phyloP scores from a whole-genome alignment of 1,140 invertebrate genomes.

The Notospermus geniculatus region DNA sequence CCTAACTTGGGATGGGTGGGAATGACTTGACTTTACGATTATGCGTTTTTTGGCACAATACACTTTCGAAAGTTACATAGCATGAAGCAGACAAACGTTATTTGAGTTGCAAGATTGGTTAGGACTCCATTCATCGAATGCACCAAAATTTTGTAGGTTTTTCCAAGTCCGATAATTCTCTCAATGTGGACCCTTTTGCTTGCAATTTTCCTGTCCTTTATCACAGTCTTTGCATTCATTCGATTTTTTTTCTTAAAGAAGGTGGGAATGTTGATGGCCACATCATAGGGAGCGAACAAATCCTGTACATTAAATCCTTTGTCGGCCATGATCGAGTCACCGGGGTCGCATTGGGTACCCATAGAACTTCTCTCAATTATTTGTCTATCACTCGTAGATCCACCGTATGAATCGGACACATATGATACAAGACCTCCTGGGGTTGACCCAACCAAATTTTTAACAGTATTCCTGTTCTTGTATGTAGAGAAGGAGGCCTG shows the following conservation, averaged over 20 bases:
- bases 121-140: conserved; percentile 1
- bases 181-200: too few relatives aligned
- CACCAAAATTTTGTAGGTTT: conserved; percentile 14
- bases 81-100: conserved; percentile 17
- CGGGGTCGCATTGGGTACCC: not conserved
- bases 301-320: conserved; percentile 24
- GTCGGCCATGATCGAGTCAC: conserved; percentile 13
- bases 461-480: conserved; percentile 35
- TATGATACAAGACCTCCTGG: conserved; percentile 24
- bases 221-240: conserved; percentile 13
- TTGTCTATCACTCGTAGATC: conserved; percentile 22
- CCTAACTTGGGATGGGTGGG: too few relatives aligned
- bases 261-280: conserved; percentile 12
- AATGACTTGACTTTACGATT: conserved; percentile 1
- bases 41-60: conserved; percentile 16
- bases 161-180: conserved; percentile 18
- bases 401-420: conserved; percentile 17
- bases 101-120: conserved; percentile 2
- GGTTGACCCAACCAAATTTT: conserved; percentile 25
- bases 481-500: conserved; percentile 38
- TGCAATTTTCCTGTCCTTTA: too few relatives aligned
- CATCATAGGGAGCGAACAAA: conserved; percentile 16
- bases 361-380: conserved; percentile 18
- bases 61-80: conserved; percentile 18
- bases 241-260: too few relatives aligned